Evolutionary conservation across 2,888 invertebrate genomes (phyloP), one percentile per base, ranked within the genome.

Genomic region (Orthonychiurus folsomi): DNA sequence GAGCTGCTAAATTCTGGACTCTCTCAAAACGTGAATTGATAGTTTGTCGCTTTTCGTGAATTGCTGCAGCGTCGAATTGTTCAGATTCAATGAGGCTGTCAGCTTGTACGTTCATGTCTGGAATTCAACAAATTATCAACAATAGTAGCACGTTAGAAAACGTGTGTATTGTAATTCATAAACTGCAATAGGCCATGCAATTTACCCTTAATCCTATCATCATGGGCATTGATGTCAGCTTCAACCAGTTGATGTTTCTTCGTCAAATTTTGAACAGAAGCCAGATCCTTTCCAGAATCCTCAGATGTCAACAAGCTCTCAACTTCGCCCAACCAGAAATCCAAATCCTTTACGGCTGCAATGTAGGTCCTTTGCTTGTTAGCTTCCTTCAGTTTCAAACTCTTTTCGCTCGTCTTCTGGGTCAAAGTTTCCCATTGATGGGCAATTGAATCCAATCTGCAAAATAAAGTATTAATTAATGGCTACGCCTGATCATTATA

Each of bases 261-360:
- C 85, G 96, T 92, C 70, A 99, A 83, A 79, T 99, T 97, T 81
- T 99, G 97, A 26, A 97, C 97, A 0, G 95, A 94, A 1, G 95
- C 93, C 72, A 99, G 82, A 80, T 99, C 99, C 78, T 96, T 97
- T 68, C 97, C 97, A 56, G 93, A 89, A 80, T 97, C 97, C 77
- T 97, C 96, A 28, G 92, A 93, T 1, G 93, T 93, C 73, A 97
- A 79, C 67, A 97, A 81, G 77, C 93, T 93, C 77, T 96, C 96
- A 66, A 96, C 95, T 84, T 99, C 97, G 73, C 97, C 97, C 62
- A 99, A 85, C 99, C 99, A 99, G 81, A 99, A 99, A 81, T 99
- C 99, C 71, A 99, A 85, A 80, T 99, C 99, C 80, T 99, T 99
- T 68, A 99, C 96, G 48, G 94, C 97, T 64, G 99, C 99, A 79